Base-by-base conservation (phyloP, 2,888 invertebrate genomes). In the Athetis lepigone region DNA sequence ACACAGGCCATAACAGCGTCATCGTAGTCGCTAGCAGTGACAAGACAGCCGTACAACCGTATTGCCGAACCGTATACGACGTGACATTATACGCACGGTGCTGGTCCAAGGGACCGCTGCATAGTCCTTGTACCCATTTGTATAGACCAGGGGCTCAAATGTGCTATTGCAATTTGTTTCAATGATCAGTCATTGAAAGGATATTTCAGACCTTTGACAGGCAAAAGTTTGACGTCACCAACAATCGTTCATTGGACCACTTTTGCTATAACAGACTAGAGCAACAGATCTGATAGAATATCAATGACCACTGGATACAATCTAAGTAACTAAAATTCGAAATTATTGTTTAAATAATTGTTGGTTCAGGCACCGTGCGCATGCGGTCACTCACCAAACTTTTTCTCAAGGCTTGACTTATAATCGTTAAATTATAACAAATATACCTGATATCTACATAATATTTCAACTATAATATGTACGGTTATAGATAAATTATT, bases 21-120 rank as follows among this genome's bases (percentile, higher is more conserved):
- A 21, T 59, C 21, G 29, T 55, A 54, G 40, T 60, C 45, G 77
- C 84, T 86, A 87, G 83, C 84, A 87, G 67, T 80, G 85, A 81
- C 47, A 82, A 85, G 84, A 85, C 81, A 85, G 81, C 77, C 60
- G 55, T 67, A 66, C 74, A 74, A 71, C 78, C 74, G 67, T 67
- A 69, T 33, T 60, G 13, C 47, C 62, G 58, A 70, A 70, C 46
- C 43, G 55, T 66, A 59, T 47, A 57, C 58, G 46, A 42, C 45
- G 54, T 54, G 66, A 59, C 60, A 29, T 18, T 61, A 46, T 46
- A 64, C 63, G 69, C 56, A 45, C 70, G 40, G 68, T 55, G 58
- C 62, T 45, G 6, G n/a, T 13, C 9, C n/a, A n/a, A n/a, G n/a
- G n/a, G n/a, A n/a, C n/a, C n/a, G n/a, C n/a, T n/a, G n/a, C n/a